phyloP scores from a whole-genome alignment of 1,140 invertebrate species.

The Mizuhopecten yessoensis region DNA sequence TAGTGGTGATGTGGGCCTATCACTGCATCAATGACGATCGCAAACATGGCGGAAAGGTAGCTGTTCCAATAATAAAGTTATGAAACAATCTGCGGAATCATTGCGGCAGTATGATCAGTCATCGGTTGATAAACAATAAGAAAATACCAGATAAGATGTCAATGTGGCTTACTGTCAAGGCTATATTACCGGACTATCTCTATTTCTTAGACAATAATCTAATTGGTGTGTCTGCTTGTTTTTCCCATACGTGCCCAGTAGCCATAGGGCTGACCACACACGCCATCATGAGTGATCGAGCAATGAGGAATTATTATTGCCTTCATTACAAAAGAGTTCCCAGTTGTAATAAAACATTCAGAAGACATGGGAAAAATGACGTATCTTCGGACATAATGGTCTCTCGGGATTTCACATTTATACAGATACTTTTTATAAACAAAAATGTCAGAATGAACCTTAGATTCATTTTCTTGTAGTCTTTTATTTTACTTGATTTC shows the following conservation, averaged over 20 bases:
- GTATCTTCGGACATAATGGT: neutral
- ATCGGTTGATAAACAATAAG: slow-evolving; percentile 14
- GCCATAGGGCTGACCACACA: slow-evolving; percentile 20
- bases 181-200: neutral
- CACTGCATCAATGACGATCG: neutral
- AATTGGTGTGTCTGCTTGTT: neutral
- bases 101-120: neutral
- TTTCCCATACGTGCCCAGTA: neutral
- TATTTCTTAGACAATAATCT: slow-evolving; percentile 35
- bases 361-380: neutral
- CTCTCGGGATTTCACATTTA: neutral
- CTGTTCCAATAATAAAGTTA: neutral
- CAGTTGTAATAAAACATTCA: slow-evolving; percentile 31
- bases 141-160: slow-evolving; percentile 24
- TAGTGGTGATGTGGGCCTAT: neutral
- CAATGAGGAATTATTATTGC: slow-evolving; percentile 39
- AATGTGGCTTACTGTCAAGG: neutral
- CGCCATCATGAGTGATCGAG: slow-evolving; percentile 31
- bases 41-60: neutral
- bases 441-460: neutral
- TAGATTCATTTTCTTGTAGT: neutral
- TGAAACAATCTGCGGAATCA: neutral
- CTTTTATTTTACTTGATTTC: slow-evolving; percentile 3
- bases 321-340: slow-evolving; percentile 18
- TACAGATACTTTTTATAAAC: neutral